Base-by-base conservation (phyloP, 2,888 invertebrate genomes). In the Dastarcus helophoroides region DNA sequence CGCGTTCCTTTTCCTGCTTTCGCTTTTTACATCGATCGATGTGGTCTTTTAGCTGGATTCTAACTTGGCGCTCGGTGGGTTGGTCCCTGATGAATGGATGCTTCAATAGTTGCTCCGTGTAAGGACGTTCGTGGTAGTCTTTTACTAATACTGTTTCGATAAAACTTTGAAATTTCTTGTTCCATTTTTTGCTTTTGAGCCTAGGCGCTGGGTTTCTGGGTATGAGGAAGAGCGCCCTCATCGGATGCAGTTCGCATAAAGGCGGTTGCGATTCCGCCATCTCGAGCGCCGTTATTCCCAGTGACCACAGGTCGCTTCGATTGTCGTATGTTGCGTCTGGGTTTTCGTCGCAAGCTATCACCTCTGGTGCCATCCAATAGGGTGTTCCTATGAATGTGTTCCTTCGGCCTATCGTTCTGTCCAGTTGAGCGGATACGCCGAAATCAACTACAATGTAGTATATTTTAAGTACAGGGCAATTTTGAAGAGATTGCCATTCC, bases 231-330 rank as follows among this genome's bases (percentile, higher is more conserved):
- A 97, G 73, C 43, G 97, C 97, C 60, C 97, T 75, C 98, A 99
- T 99, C 13, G 98, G 98, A 71, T 98, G 98, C 62, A 98, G 77
- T 71, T 98, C 97, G 69, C 97, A 99, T 36, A 99, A 74, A 21
- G 98, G 95, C 40, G 97, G 97, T 65, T 95, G 94, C 52, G 93
- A 93, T 69, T 99, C 98, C 35, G 98, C 97, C 98, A 99, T 99
- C 73, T 99, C 98, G 41, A 99, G 73, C 29, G 97, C 93, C 35
- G 97, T 98, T 55, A 99, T 99, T 53, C 97, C 89, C 44, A 86
- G 69, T 26, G 85, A 86, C 86, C 86, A 88, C 38, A 89, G 70
- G 64, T 89, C 89, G 50, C 85, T 86, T 51, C 89, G 79, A 69
- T 95, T 95, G 67, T 99, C 98, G 58, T 99, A 99, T 11, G 98